Evolutionary conservation across 2,113 vertebrate genomes (phyloP), one percentile per base, ranked within the genome.

Genomic region (Barnardius zonarius): DNA sequence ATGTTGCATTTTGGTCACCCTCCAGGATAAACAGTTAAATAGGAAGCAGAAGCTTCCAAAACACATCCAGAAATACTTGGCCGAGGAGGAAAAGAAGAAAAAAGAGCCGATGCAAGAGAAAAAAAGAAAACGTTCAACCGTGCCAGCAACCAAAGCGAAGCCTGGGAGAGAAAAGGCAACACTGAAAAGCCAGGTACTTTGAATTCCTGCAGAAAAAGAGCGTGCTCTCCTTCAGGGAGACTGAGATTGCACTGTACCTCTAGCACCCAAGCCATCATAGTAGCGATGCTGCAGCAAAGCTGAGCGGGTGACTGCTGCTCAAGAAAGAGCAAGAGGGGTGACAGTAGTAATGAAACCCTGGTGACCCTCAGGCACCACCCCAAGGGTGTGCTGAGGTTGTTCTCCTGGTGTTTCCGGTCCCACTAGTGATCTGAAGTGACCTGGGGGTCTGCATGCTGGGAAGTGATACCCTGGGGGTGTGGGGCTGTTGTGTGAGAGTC

Each of bases 101-200:
- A 28, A 2, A n/a, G 10, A 28, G 49, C 22, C 8, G n/a, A 9
- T 2, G 4, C 28, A 48, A 28, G 24, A 18, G n/a, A 4, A 6
- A 44, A 44, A 25, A 33, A 17, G 17, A 3, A 31, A 35, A 10
- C 5, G 1, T 28, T 27, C 7, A 23, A 7, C 4, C 4, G 3
- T 2, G 5, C 4, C 31, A 33, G 28, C 0, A 4, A 25, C 11
- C 19, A n/a, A 19, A 37, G 28, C 1, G 6, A 49, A 57, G 24
- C 7, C 25, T 12, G 37, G 7, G n/a, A 37, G 27, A 12, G 17
- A 39, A 55, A 13, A 7, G 39, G 57, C 22, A n/a, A 15, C 1
- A 2, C 41, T 25, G 17, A 37, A 7, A 17, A 33, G 8, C 16
- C 22, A 66, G 82, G 69, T 74, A 64, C 43, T 76, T 41, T 12